Evolutionary conservation across 1,140 invertebrate genomes (phyloP), one percentile per base, ranked within the genome.

Genomic region (Portunus trituberculatus): DNA sequence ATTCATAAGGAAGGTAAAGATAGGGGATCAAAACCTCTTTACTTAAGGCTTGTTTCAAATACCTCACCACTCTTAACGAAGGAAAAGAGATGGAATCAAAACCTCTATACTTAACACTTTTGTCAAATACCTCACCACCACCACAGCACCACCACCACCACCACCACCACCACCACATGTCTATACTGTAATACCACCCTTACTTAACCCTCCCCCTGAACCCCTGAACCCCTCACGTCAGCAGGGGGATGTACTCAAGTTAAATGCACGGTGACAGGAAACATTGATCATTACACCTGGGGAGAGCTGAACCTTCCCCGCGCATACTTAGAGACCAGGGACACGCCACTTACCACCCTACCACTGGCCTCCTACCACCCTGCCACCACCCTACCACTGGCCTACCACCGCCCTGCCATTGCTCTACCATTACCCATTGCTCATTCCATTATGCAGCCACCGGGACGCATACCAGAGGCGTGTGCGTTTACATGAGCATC

Each of bases 221-320:
- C n/a, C n/a, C n/a, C n/a, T n/a, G n/a, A 39, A 6, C 39, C 39
- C 6, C 12, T 0, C 86, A 45, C 29, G 67, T 76, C 16, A n/a
- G 1, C 20, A n/a, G 20, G 25, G n/a, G 67, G 67, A 76, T 76
- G 67, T 76, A 76, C 12, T n/a, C 67, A 76, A 76, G 16, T 25
- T n/a, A n/a, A n/a, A 76, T 76, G 0, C 25, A n/a, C 67, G 67
- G 67, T 25, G 67, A 76, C 67, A 76, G 67, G 67, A 76, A n/a
- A 76, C 67, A 76, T 76, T 76, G 67, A 76, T 76, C 67, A 76
- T 76, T n/a, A 76, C 67, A 76, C 67, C 67, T 76, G 67, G 67
- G 0, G 6, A n/a, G 67, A 0, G 20, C 0, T n/a, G 25, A 8
- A n/a, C 67, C 67, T 76, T 8, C 20, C n/a, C 25, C 67, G 6